Evolutionary conservation across 2,113 vertebrate species (phyloP).

Genomic region (Caranx melampygus): DNA sequence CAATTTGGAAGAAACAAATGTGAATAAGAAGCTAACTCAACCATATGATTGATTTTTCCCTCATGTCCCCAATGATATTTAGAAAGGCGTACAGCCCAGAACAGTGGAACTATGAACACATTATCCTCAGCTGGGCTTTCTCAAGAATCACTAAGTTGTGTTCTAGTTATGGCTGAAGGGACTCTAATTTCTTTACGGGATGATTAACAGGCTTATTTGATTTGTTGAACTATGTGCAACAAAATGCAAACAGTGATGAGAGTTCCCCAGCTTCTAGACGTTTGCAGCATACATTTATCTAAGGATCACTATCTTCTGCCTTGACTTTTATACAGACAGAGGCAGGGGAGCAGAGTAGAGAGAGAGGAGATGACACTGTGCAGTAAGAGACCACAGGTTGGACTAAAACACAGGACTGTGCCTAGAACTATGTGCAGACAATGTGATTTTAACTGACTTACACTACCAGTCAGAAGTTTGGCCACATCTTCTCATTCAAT

Average conservation of each 20-base stretch:
- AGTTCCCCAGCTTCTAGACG: not conserved
- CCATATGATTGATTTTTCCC: constrained; percentile 67
- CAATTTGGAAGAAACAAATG: constrained; percentile 59
- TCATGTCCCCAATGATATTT: constrained; percentile 55
- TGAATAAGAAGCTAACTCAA: constrained; percentile 56
- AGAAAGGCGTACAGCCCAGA: constrained; percentile 14
- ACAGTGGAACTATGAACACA: constrained; percentile 33
- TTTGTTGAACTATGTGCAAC: not conserved
- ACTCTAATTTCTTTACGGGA: not conserved
- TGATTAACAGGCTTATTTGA: constrained; percentile 20
- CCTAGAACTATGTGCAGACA: too few relatives aligned
- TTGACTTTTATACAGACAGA: not conserved
- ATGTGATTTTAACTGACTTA: too few relatives aligned
- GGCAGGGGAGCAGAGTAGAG: not conserved
- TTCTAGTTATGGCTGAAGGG: constrained; percentile 27
- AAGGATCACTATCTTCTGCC: not conserved
- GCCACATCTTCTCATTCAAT: too few relatives aligned
- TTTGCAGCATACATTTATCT: not conserved
- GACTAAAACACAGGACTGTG: too few relatives aligned
- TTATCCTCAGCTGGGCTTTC: constrained; percentile 27
- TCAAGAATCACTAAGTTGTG: constrained; percentile 22
- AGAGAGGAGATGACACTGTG: too few relatives aligned
- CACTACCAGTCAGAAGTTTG: too few relatives aligned
- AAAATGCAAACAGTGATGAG: not conserved
- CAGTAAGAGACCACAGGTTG: too few relatives aligned